Evolutionary conservation across 37 sponge, comb jelly and placozoan species (phyloP).

Genomic region (Oopsacas minuta): DNA sequence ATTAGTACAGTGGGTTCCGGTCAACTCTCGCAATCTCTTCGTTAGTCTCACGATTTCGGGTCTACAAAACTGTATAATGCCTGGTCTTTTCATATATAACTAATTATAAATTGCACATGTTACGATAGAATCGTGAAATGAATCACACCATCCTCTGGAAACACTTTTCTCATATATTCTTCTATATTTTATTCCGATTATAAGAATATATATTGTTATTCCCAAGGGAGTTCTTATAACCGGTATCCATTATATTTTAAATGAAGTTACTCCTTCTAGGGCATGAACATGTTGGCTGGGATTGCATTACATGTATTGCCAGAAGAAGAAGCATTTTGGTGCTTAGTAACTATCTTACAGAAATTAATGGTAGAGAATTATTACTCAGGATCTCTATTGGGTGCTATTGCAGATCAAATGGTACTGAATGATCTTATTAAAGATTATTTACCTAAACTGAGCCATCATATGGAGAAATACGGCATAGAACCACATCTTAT

Average conservation of each 20-base stretch:
- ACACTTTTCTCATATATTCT: too few relatives aligned
- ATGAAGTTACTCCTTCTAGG: neutral
- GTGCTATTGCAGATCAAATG: slow-evolving; percentile 6
- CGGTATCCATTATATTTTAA: neutral
- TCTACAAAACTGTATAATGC: too few relatives aligned
- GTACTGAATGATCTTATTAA: neutral
- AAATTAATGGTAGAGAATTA: slow-evolving; percentile 12
- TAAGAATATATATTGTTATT: neutral
- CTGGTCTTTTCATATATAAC: too few relatives aligned
- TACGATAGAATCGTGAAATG: too few relatives aligned
- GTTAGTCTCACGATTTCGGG: too few relatives aligned
- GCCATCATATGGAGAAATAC: neutral
- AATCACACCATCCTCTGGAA: too few relatives aligned
- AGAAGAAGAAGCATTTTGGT: slow-evolving; percentile 14
- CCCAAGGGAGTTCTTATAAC: too few relatives aligned
- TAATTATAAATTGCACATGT: too few relatives aligned
- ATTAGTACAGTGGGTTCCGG: too few relatives aligned
- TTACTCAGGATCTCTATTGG: neutral
- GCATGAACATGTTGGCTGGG: slow-evolving; percentile 3
- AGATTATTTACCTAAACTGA: neutral
- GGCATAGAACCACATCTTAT: neutral
- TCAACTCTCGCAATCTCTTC: too few relatives aligned
- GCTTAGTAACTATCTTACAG: slow-evolving; percentile 3
- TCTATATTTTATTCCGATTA: neutral
- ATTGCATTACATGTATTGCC: neutral